Percentiles rank a stretch among this genome's conserved stretches.
Evolutionary conservation across 2,113 vertebrate species (phyloP).

Genomic region (Sminthopsis crassicaudata): DNA sequence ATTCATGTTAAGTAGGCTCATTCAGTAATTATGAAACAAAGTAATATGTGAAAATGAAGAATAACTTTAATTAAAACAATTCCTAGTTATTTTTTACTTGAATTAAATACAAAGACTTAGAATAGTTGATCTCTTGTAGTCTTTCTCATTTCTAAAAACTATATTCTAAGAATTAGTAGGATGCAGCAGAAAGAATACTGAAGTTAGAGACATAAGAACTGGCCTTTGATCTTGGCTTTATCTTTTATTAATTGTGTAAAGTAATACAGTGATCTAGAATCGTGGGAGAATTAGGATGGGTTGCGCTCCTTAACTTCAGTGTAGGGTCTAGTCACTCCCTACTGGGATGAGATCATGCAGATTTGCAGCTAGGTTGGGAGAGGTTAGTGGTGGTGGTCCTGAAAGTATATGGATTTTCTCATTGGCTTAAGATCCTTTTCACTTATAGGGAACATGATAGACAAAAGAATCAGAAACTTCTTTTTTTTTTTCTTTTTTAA

Average conservation of each 20-base stretch:
- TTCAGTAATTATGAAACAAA: background rate
- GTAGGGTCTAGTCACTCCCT: background rate
- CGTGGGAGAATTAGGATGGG: background rate
- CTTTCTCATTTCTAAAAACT: background rate
- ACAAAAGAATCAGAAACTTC: background rate
- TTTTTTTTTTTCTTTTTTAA: too few species aligned
- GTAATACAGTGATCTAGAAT: background rate
- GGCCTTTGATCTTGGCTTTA: background rate
- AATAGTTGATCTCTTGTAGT: background rate
- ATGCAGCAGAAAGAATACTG: background rate
- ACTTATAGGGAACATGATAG: background rate
- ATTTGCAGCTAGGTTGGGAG: background rate
- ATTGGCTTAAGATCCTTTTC: background rate
- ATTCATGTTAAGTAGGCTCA: background rate
- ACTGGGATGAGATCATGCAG: background rate
- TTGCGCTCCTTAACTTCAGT: background rate
- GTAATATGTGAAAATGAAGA: background rate
- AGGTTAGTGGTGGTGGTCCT: background rate
- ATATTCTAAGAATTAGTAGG: background rate
- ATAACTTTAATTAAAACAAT: background rate
- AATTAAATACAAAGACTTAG: background rate
- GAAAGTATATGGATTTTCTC: background rate
- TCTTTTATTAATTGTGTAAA: background rate
- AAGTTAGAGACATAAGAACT: background rate
- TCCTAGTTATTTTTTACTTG: background rate